Conservation (phyloP, 2,113 vertebrate genomes). For the Antechinus flavipes region DNA sequence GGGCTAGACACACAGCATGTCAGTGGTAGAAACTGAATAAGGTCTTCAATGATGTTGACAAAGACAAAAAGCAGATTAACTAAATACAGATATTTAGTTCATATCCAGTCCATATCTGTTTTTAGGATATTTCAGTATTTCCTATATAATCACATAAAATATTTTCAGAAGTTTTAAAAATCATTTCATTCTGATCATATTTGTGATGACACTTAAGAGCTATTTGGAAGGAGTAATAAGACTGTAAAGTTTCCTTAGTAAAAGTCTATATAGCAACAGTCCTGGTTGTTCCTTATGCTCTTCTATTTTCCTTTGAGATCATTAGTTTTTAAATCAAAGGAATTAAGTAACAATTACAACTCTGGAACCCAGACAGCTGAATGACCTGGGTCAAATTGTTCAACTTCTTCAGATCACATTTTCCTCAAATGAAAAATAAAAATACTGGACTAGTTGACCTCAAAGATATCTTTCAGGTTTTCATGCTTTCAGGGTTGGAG, state of each 20-base stretch:
- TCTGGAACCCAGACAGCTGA: background rate
- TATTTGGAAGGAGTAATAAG: conserved; percentile 55
- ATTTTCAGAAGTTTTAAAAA: conserved; percentile 63
- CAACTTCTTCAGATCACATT: background rate
- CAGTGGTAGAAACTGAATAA: background rate
- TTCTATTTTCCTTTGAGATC: background rate
- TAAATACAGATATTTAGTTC: conserved; percentile 65
- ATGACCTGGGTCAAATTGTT: background rate
- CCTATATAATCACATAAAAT: conserved; percentile 69
- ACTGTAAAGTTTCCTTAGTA: conserved; percentile 12
- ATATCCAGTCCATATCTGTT: conserved; percentile 50
- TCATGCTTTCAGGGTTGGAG: conserved; percentile 48
- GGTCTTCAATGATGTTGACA: conserved; percentile 58
- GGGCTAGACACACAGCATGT: background rate
- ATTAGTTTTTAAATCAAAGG: background rate
- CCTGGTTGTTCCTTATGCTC: conserved; percentile 31
- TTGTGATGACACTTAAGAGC: conserved; percentile 50
- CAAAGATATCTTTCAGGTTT: conserved; percentile 20
- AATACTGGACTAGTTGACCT: background rate
- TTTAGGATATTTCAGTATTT: conserved; percentile 61
- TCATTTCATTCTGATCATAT: conserved; percentile 69
- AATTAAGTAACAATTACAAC: background rate
- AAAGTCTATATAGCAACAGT: background rate
- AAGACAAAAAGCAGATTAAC: conserved; percentile 65
- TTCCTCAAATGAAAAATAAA: background rate